Percentiles rank a stretch among this genome's conserved stretches.
Conservation (phyloP, 1,140 invertebrate species). For the Bombus fervidus region DNA sequence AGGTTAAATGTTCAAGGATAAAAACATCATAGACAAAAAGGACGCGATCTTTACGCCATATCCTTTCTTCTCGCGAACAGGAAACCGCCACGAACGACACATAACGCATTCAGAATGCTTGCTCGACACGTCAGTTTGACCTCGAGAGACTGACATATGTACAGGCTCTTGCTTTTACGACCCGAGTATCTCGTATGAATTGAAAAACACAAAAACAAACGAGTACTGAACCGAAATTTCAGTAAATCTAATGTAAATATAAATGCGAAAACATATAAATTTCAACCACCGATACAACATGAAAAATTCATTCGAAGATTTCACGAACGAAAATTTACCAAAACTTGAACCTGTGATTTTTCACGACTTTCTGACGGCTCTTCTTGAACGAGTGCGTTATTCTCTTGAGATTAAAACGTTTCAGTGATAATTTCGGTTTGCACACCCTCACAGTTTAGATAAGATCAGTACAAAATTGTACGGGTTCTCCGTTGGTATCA, state of each 20-base stretch:
- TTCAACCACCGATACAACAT: neutral
- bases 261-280: neutral
- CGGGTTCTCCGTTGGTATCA: neutral
- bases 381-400: neutral
- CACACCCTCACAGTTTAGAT: neutral
- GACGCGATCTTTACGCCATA: slow-evolving; percentile 14
- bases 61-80: slow-evolving; percentile 39
- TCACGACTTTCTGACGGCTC: too few species aligned
- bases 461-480: neutral
- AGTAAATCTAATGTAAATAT: neutral
- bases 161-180: neutral
- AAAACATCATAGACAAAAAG: slow-evolving; percentile 37
- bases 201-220: neutral
- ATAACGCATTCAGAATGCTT: slow-evolving; percentile 52
- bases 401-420: slow-evolving; percentile 8
- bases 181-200: neutral
- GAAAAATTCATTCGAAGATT: neutral
- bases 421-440: slow-evolving; percentile 1
- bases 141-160: slow-evolving; percentile 20
- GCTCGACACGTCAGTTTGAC: slow-evolving; percentile 41
- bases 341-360: neutral
- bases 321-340: too few species aligned
- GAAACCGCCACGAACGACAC: slow-evolving; percentile 40
- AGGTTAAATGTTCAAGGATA: slow-evolving; percentile 44
- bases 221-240: neutral